Evolutionary conservation across 2,113 vertebrate species (phyloP), one percentile per base, ranked within the genome.

Genomic region (Cheirogaleus medius): DNA sequence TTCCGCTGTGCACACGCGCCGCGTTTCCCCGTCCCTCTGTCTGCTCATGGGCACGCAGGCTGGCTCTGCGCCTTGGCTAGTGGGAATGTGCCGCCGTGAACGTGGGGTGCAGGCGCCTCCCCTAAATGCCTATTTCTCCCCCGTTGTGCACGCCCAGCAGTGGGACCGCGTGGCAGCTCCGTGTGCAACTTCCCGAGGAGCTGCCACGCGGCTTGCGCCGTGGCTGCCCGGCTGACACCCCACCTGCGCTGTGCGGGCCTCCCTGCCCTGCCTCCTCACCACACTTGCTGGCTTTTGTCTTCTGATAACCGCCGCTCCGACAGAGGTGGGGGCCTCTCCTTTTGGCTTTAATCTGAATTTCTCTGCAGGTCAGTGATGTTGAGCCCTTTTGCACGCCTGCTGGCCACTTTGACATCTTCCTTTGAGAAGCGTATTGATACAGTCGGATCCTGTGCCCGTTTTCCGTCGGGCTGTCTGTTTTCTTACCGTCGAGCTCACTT

Each of bases 1-100:
- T 44, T 69, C 71, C 23, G 3, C 13, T 27, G 71, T 4, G 6
- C 6, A 0, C 27, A 3, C 3, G 2, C 1, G 5, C 39, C 23
- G 14, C 23, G 1, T 14, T 73, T 73, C 13, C 71, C 42, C 6
- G 27, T 42, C 39, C 13, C 0, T 44, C 21, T 6, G 6, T 27
- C 25, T 27, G 39, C 39, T 42, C 23, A 25, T 25, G n/a, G 69
- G 13, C 21, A 21, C 37, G 39, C 14, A 27, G 39, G 12, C 27
- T 42, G 71, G 25, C 15, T 44, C 39, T 3, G 14, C 8, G 25
- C 27, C 71, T 27, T 27, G 69, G 71, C 10, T 7, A 3, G 42
- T 15, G 39, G 25, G 23, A 27, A 20, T 42, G 23, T 25, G 23
- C 39, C 27, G 21, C 69, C 9, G 11, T 9, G 47, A 42, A 5